These are phyloP conservation scores for Orius laevigatus DNA, from an alignment of 1,140 invertebrate species.

Conservation along the genomic window DNA sequence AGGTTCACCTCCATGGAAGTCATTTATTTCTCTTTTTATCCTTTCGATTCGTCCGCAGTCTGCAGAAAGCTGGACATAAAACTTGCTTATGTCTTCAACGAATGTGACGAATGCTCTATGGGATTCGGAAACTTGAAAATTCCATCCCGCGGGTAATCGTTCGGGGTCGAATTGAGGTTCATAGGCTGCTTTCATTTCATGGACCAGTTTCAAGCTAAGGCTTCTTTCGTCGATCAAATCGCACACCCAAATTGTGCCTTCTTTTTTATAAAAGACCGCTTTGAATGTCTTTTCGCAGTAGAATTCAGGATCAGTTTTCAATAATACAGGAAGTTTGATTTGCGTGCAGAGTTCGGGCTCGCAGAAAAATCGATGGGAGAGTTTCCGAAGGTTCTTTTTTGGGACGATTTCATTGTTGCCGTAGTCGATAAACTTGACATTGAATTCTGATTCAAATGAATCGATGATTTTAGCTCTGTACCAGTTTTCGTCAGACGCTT, in stretches of 20 bases:
- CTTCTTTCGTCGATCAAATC: slow-evolving; percentile 8
- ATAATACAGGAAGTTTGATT: slow-evolving; percentile 25
- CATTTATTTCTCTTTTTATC: slow-evolving; percentile 38
- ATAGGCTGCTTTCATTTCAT: not conserved
- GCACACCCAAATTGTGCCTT: slow-evolving; percentile 22
- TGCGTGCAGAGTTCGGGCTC: slow-evolving; percentile 34
- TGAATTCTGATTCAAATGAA: slow-evolving; percentile 6
- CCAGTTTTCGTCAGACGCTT: slow-evolving; percentile 41
- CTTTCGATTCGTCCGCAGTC: slow-evolving; percentile 18
- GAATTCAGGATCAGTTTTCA: slow-evolving; percentile 25
- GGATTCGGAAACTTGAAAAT: slow-evolving; percentile 17
- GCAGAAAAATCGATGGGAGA: slow-evolving; percentile 38
- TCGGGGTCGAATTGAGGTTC: not conserved
- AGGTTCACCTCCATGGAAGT: slow-evolving; percentile 31
- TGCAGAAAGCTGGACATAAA: slow-evolving; percentile 25
- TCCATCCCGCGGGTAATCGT: slow-evolving; percentile 1
- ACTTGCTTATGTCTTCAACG: slow-evolving; percentile 24
- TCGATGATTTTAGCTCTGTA: slow-evolving; percentile 23
- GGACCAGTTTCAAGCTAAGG: not conserved
- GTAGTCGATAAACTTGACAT: slow-evolving; percentile 34
- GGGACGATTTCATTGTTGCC: slow-evolving; percentile 31
- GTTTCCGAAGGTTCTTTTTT: slow-evolving; percentile 17
- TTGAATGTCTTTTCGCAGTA: slow-evolving; percentile 21
- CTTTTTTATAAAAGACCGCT: slow-evolving; percentile 25
- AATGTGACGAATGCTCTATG: slow-evolving; percentile 24